These are phyloP conservation scores for Plusia festucae DNA, from an alignment of 2,888 invertebrate species.

Conservation along the genomic window DNA sequence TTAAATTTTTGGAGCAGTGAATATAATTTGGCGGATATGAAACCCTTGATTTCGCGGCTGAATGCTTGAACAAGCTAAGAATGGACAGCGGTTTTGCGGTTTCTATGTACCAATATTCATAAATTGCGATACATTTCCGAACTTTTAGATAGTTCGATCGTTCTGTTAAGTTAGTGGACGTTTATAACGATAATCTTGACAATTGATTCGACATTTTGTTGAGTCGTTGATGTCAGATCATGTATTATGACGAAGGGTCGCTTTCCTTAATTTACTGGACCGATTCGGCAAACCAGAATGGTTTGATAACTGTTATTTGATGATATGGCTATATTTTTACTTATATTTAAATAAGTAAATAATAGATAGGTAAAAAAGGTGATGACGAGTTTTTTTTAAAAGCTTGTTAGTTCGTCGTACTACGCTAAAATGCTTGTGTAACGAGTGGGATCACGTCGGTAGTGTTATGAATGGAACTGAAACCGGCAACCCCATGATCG, in stretches of 20 bases:
- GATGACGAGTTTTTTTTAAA: no score
- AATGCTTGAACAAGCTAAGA: constrained; percentile 62
- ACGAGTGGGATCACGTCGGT: no score
- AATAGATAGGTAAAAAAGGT: no score
- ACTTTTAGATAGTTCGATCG: constrained; percentile 51
- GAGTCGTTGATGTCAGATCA: not conserved
- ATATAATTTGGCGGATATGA: constrained; percentile 32
- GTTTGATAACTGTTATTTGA: no score
- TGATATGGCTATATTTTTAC: no score
- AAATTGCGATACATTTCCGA: constrained; percentile 52
- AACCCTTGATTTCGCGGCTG: constrained; percentile 68
- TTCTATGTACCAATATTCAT: constrained; percentile 64
- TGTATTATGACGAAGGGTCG: not conserved
- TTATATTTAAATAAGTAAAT: no score
- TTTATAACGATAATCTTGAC: constrained; percentile 19
- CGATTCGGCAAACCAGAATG: no score
- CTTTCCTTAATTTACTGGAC: not conserved
- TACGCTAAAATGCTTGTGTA: no score
- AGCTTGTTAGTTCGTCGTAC: no score
- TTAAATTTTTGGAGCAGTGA: constrained; percentile 6
- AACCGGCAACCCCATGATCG: no score
- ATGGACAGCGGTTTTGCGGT: constrained; percentile 61
- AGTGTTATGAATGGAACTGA: no score
- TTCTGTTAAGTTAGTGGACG: constrained; percentile 20
- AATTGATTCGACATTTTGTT: constrained; percentile 10